Evolutionary conservation across 2,113 vertebrate genomes (phyloP), one percentile per base, ranked within the genome.

Genomic region (Morone chrysops): DNA sequence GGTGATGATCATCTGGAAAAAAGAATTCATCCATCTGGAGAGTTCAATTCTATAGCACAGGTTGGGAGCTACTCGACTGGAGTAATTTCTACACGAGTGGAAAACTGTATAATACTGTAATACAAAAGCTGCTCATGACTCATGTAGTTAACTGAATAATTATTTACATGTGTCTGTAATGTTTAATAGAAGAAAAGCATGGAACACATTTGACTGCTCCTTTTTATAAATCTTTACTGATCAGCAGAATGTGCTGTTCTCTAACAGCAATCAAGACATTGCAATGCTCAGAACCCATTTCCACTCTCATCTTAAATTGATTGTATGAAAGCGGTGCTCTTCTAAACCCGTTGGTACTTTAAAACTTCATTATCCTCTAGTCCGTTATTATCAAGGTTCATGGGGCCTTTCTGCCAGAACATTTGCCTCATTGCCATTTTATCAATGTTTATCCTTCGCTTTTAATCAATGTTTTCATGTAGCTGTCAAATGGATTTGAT

Each of bases 261-360:
- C 70, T 78, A 87, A 94, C 87, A 90, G 90, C 87, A 90, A 90
- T 93, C 89, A 87, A 89, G 88, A 81, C 73, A 56, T 60, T 73
- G 83, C 85, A 70, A 67, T 43, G 71, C 83, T 88, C 66, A 66
- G 76, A 75, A 84, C 77, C 82, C 84, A 86, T 92, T 94, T 94
- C 91, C 92, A 86, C 82, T 89, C 73, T 69, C 51, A 12, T 81
- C 89, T 88, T 77, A 51, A 75, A 95, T 94, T 93, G 94, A 94
- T 94, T 94, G 93, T 83, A 88, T 84, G 85, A 86, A 84, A 84
- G 86, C 47, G 2, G 78, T 70, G 77, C 80, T 88, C 63, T 81
- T 83, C 71, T 80, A 66, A 67, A 73, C 74, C 84, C 53, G 66
- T 70, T 22, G 38, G 80, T 80, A 73, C 73, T 94, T 92, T 89